phyloP scores from a whole-genome alignment of 2,113 vertebrate species.

The Brienomyrus longianalis region DNA sequence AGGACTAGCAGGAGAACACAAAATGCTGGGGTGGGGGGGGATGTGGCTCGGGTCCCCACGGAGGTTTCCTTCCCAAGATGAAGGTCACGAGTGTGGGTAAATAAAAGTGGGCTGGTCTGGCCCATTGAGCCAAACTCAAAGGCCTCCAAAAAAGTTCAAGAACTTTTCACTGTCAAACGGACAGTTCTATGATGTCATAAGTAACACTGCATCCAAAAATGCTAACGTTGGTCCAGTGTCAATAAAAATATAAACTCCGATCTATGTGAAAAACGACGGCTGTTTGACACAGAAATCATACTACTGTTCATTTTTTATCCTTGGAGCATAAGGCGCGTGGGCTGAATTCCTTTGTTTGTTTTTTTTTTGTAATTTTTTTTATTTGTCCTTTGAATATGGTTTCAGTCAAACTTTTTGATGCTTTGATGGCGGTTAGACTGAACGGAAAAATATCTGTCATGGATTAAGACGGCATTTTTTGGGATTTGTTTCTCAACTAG shows the following conservation, averaged over 20 bases:
- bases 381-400: conserved; percentile 35
- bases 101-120: neutral
- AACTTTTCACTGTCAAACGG: neutral
- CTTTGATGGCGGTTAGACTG: conserved; percentile 36
- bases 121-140: too few relatives aligned
- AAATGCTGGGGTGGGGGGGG: neutral
- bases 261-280: neutral
- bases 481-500: neutral
- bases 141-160: neutral
- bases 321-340: neutral
- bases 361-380: conserved; percentile 31
- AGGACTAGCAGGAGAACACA: neutral
- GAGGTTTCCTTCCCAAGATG: neutral
- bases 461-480: conserved; percentile 9
- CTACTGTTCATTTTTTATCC: conserved; percentile 25
- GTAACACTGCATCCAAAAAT: neutral
- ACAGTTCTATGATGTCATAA: neutral
- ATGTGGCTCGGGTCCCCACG: neutral
- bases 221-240: neutral
- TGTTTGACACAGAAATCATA: neutral
- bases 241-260: neutral
- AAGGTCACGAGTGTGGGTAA: neutral
- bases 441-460: conserved; percentile 22
- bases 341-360: conserved; percentile 34
- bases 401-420: conserved; percentile 44